A percentile compares a stretch with the other conserved stretches of the same genome.
These are phyloP conservation scores for Arrhamphus sclerolepis DNA, from an alignment of 2,797 vertebrate genomes.

Conservation along the genomic window DNA sequence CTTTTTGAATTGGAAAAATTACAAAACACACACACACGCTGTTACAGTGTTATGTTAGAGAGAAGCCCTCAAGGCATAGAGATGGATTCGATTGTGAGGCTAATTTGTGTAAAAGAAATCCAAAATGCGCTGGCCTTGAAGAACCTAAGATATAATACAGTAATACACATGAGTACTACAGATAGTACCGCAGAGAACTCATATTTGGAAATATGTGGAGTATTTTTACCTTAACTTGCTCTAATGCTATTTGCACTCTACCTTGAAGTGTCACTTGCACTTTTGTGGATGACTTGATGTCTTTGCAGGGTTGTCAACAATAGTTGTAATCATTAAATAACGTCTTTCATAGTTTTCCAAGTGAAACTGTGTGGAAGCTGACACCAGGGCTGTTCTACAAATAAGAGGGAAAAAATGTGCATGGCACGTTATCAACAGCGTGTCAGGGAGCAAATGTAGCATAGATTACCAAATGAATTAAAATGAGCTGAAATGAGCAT, in stretches of 20 bases:
- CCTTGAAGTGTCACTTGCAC: conserved; percentile 23
- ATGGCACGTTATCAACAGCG: conserved; percentile 60
- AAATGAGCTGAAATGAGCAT: conserved; percentile 73
- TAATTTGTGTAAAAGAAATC: conserved; percentile 61
- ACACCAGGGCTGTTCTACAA: conserved; percentile 49
- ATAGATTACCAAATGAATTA: conserved; percentile 68
- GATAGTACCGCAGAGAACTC: conserved; percentile 1
- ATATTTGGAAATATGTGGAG: conserved; percentile 9
- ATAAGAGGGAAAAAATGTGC: conserved; percentile 40
- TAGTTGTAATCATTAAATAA: conserved; percentile 24
- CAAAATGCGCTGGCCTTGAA: conserved; percentile 55
- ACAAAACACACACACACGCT: conserved; percentile 55
- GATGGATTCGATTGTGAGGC: conserved; percentile 60
- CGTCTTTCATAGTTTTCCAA: conserved; percentile 44
- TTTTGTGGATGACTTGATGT: conserved; percentile 19
- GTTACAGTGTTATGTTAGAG: conserved; percentile 63
- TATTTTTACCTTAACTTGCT: conserved; percentile 5
- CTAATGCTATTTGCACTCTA: conserved; percentile 27
- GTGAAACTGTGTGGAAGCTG: conserved; percentile 37
- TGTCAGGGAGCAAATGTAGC: conserved; percentile 64
- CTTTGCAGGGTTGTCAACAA: conserved; percentile 13
- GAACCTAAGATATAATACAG: conserved; percentile 45
- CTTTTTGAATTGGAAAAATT: conserved; percentile 47
- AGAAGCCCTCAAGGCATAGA: conserved; percentile 47
- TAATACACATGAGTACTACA: not conserved